phyloP scores from a whole-genome alignment of 2,797 vertebrate genomes.

The Falco peregrinus region DNA sequence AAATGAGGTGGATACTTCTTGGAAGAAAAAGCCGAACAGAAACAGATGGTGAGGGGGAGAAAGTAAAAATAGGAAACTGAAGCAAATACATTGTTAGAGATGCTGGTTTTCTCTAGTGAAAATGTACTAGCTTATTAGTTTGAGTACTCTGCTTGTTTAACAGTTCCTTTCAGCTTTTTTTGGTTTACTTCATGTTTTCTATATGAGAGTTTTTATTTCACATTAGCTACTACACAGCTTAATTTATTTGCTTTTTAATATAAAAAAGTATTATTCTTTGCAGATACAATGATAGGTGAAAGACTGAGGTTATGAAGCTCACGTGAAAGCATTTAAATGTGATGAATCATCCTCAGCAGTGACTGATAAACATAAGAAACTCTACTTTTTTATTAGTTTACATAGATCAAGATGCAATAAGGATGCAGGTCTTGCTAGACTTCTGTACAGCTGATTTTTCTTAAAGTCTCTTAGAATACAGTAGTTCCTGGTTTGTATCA shows the following conservation, averaged over 20 bases:
- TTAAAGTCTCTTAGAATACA: neutral
- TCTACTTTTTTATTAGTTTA: neutral
- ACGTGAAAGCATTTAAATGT: neutral
- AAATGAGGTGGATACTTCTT: neutral
- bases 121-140: neutral
- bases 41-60: slow-evolving; percentile 25
- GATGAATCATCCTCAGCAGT: neutral
- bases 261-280: neutral
- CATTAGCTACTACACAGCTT: neutral
- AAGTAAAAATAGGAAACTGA: neutral
- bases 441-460: neutral
- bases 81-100: neutral
- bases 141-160: neutral
- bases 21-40: neutral
- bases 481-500: neutral
- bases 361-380: neutral
- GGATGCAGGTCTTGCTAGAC: neutral
- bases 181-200: neutral
- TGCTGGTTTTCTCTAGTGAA: neutral
- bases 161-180: neutral
- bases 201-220: neutral
- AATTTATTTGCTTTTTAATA: neutral
- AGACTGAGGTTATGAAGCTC: neutral
- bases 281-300: neutral
- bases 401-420: neutral